A percentile compares a stretch with the other conserved stretches of the same genome.
Conservation (phyloP, 2,888 invertebrate genomes). For the Myopa testacea region DNA sequence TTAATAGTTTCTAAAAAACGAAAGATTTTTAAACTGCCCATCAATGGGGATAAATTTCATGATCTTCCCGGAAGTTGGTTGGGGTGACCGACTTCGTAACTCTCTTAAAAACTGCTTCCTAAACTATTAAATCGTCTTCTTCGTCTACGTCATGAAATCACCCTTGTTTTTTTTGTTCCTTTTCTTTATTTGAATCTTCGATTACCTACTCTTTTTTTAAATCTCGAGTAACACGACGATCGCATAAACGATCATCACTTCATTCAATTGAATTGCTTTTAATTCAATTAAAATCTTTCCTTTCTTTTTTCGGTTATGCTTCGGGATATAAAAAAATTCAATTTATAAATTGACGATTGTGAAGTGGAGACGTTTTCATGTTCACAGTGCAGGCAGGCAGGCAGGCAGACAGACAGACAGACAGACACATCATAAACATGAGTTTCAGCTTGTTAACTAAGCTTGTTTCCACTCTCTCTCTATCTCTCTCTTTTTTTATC, state of each 20-base stretch:
- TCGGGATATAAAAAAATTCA: constrained; percentile 30
- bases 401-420: background rate
- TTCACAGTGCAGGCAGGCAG: background rate
- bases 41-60: background rate
- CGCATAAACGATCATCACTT: background rate
- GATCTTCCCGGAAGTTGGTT: background rate
- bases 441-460: background rate
- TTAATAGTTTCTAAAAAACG: too few relatives aligned
- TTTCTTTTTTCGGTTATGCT: constrained; percentile 8
- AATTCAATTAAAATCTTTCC: constrained; percentile 9
- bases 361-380: background rate
- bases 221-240: background rate
- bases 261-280: constrained; percentile 23
- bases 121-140: too few relatives aligned
- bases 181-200: background rate
- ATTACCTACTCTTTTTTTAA: background rate
- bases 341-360: constrained; percentile 25
- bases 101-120: background rate
- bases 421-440: background rate
- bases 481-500: background rate
- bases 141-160: background rate
- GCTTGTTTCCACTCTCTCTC: too few relatives aligned
- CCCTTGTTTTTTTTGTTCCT: background rate
- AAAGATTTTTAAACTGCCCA: too few relatives aligned
- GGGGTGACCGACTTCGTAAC: background rate